These are phyloP conservation scores for Parazoanthus swiftii DNA, from an alignment of 92 coral and sea anemone genomes.

Conservation along the genomic window DNA sequence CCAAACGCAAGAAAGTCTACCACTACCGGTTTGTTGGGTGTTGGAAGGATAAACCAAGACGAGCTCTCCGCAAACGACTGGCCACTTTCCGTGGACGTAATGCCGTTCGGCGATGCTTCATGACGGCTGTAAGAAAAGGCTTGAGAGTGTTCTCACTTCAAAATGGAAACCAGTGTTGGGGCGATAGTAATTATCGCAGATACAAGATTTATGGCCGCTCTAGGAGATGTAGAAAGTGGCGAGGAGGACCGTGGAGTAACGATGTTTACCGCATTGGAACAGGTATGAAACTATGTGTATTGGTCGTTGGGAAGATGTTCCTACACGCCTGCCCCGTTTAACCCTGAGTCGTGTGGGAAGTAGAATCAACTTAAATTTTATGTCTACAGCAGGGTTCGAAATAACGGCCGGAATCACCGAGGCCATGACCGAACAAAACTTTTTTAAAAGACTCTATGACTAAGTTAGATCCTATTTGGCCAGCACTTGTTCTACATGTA, in stretches of 20 bases:
- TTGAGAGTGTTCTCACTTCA: conserved; percentile 51
- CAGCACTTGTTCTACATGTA: too few relatives aligned
- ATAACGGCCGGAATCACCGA: too few relatives aligned
- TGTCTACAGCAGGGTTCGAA: too few relatives aligned
- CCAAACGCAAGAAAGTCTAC: not conserved
- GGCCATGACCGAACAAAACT: too few relatives aligned
- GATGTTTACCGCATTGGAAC: conserved; percentile 50
- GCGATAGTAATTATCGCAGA: conserved; percentile 33
- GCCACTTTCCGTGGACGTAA: conserved; percentile 40
- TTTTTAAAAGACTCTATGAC: too few relatives aligned
- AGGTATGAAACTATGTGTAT: not conserved
- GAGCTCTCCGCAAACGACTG: conserved; percentile 47
- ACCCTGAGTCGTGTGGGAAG: too few relatives aligned
- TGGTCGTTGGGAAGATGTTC: not conserved
- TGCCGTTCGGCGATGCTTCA: conserved; percentile 53
- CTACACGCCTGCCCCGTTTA: too few relatives aligned
- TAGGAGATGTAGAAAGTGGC: conserved; percentile 46
- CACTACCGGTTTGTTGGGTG: conserved; percentile 52
- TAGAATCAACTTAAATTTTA: too few relatives aligned
- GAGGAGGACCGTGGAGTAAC: conserved; percentile 58
- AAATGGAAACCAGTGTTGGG: conserved; percentile 50
- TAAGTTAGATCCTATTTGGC: too few relatives aligned
- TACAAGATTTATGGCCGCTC: conserved; percentile 48
- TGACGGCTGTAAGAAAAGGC: conserved; percentile 36
- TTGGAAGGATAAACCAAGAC: conserved; percentile 48